These are phyloP conservation scores for Lutjanus campechanus DNA, from an alignment of 2,797 vertebrate genomes.

Conservation along the genomic window DNA sequence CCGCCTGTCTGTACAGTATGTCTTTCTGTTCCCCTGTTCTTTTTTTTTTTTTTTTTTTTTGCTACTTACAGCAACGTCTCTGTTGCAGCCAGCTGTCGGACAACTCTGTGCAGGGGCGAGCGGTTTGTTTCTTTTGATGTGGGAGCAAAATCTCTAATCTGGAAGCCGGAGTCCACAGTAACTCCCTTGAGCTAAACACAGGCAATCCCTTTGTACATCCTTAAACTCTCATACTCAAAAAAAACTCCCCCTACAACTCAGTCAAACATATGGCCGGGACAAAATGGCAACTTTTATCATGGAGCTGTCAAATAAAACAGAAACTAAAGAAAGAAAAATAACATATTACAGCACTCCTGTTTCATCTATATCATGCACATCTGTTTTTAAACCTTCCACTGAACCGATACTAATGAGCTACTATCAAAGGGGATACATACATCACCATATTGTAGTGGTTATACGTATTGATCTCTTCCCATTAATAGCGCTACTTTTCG, in stretches of 20 bases:
- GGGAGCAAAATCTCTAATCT: conserved; percentile 57
- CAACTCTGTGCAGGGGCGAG: conserved; percentile 11
- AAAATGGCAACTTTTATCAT: not conserved
- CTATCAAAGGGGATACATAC: conserved; percentile 23
- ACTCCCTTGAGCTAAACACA: conserved; percentile 52
- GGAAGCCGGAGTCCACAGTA: conserved; percentile 23
- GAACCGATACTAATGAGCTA: conserved; percentile 31
- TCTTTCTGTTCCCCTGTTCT: not conserved
- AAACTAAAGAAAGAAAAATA: not conserved
- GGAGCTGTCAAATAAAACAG: conserved; percentile 2
- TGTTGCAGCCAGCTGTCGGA: conserved; percentile 47
- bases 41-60: not conserved
- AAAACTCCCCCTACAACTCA: not conserved
- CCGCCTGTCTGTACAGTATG: not conserved
- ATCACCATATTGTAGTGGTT: conserved; percentile 19
- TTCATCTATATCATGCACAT: not conserved
- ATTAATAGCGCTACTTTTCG: conserved; percentile 25
- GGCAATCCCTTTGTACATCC: conserved; percentile 31
- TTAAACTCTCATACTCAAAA: conserved; percentile 27
- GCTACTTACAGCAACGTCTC: not conserved
- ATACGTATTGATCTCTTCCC: conserved; percentile 19
- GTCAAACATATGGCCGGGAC: conserved; percentile 5
- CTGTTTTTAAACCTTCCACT: conserved; percentile 17
- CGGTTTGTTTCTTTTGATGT: conserved; percentile 48
- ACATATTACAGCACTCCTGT: not conserved